Evolutionary conservation across 2,113 vertebrate species (phyloP).

Genomic region (Mugil cephalus): DNA sequence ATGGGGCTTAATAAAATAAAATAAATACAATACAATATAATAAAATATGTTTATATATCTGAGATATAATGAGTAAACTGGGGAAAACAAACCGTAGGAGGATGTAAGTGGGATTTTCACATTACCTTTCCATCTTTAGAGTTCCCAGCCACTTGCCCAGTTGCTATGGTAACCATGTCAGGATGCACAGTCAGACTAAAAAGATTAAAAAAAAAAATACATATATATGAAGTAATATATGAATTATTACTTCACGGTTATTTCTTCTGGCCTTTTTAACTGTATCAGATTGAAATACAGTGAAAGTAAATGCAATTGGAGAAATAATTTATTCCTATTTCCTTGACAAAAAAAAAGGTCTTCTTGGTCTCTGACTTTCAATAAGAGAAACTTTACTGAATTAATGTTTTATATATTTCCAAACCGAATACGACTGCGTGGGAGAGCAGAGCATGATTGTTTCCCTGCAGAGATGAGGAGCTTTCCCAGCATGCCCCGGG

Average conservation of each 20-base stretch:
- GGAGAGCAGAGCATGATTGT: conserved; percentile 23
- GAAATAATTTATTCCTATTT: no score
- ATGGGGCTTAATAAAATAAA: no score
- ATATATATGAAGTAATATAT: no score
- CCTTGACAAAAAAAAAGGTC: no score
- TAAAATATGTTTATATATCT: no score
- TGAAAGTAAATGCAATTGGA: background rate
- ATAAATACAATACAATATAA: no score
- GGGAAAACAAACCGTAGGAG: background rate
- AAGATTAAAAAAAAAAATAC: conserved; percentile 30
- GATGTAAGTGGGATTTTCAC: background rate
- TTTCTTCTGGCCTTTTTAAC: no score
- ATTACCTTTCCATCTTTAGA: conserved; percentile 93
- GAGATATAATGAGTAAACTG: background rate
- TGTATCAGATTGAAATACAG: background rate
- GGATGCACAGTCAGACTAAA: conserved; percentile 91
- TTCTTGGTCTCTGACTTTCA: no score
- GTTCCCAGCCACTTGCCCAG: conserved; percentile 92
- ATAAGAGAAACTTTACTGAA: no score
- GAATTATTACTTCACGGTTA: background rate
- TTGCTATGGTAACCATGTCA: conserved; percentile 95
- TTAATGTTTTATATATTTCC: no score
- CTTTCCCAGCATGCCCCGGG: conserved; percentile 62
- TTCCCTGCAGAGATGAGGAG: conserved; percentile 22
- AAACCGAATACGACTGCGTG: background rate